Base-by-base conservation (phyloP, 2,113 vertebrate genomes). In the Malurus alboscapulatus region DNA sequence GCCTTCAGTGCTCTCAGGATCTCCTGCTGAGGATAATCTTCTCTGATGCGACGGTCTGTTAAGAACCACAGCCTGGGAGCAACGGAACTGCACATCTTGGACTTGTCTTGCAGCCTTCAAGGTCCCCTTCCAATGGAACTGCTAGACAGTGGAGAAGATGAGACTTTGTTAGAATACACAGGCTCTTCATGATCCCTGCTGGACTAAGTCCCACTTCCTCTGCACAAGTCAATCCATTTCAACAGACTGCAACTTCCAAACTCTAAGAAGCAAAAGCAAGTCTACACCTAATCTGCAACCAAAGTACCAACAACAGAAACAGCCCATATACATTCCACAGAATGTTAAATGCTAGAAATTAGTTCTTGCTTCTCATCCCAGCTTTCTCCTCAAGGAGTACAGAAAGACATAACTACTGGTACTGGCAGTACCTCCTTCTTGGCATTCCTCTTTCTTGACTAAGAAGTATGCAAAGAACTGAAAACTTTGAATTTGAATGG, bases 21-120 rank as follows among this genome's bases (percentile, higher is more conserved):
- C 95, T 98, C 98, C 90, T 97, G 98, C 61, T 98, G 98, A 57
- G 98, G 98, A 53, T 98, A 98, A 84, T 98, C 98, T 95, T 98
- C 98, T 77, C 96, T 97, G 95, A 98, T 98, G 88, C 98, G 98
- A 88, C 98, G 97, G 97, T 98, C 98, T 66, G 98, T 98, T 92
- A 98, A 94, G 97, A 98, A 98, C 98, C 98, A 98, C 87, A 98
- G 90, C 40, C 97, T 98, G 80, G 97, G 97, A 86, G 96, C 95
- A 95, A 97, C 96, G 14, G 98, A 98, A 95, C 98, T 98, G 97
- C 98, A 98, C 98, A 98, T 98, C 97, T 97, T 98, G 97, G 88
- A 94, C 73, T 89, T 84, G 54, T 96, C 82, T 94, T 92, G 81
- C 91, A 94, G 92, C 78, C 90, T 82, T 61, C 84, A 80, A 95